Evolutionary conservation across 2,113 vertebrate genomes (phyloP).

Genomic region (Chamaea fasciata): DNA sequence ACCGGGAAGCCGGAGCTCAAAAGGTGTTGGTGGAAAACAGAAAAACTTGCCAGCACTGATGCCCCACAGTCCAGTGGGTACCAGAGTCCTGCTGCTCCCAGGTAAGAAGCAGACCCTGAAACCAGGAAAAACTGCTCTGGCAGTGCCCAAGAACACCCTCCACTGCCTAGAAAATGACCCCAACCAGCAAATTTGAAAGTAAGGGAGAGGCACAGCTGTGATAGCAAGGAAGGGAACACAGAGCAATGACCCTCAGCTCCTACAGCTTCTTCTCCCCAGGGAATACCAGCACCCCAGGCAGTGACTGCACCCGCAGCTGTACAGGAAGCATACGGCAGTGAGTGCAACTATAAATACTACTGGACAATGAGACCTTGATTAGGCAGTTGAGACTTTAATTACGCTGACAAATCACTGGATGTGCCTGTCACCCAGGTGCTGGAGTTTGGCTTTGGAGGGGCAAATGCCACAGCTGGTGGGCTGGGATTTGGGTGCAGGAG

Average conservation of each 20-base stretch:
- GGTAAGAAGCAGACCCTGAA: not conserved
- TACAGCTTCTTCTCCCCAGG: not conserved
- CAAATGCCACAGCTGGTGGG: accelerated
- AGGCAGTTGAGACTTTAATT: conserved; percentile 30
- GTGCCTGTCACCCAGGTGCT: not conserved
- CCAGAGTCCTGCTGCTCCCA: not conserved
- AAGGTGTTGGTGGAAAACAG: not conserved
- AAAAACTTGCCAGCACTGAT: accelerated
- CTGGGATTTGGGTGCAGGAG: not conserved
- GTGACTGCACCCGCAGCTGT: accelerated
- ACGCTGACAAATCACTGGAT: not conserved
- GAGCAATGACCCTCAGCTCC: not conserved
- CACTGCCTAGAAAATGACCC: accelerated
- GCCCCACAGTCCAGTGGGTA: accelerated
- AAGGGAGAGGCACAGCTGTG: not conserved
- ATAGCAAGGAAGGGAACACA: not conserved
- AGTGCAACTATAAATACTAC: conserved; percentile 27
- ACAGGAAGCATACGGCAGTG: accelerated
- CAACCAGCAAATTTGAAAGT: not conserved
- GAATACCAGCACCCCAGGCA: not conserved
- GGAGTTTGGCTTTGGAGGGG: not conserved
- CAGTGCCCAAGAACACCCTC: not conserved
- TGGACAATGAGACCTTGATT: conserved; percentile 30
- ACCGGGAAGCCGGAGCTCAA: not conserved
- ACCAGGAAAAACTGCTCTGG: not conserved